Evolutionary conservation across 1,140 invertebrate genomes (phyloP), one percentile per base, ranked within the genome.

Genomic region (Solenopsis invicta): DNA sequence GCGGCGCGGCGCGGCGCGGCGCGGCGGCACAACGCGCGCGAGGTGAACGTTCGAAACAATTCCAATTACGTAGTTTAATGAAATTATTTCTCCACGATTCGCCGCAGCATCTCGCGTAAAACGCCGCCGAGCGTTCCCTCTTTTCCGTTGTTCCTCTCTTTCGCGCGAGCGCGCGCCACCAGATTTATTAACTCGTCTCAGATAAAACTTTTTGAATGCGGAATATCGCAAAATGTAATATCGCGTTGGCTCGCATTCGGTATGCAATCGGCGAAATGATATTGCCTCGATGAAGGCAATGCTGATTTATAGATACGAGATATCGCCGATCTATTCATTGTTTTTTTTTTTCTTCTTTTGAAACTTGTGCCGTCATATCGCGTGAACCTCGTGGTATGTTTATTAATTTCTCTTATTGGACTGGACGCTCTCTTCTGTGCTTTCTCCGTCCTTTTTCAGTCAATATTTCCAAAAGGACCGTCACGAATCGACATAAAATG

Each of bases 201-300:
- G 64, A 78, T 89, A 87, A 89, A 86, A 89, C 87, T 91, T 89
- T 88, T 89, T 92, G 91, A 91, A 88, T 41, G 59, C 86, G 75
- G 74, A 87, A 54, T 69, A 71, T 81, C 64, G 76, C 86, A 81
- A 92, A 86, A 59, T 61, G 56, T 90, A 90, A 91, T 89, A 85
- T 75, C 86, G 88, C 67, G 76, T 84, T 78, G 89, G 91, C 87
- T 90, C 88, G 88, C 91, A 56, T 82, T 82, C 69, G 52, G 48
- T 81, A 71, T 82, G 80, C 80, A 61, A 82, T 72, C 80, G 64
- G 34, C 21, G 54, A 74, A 59, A 82, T 74, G 64, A 81, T 81
- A 71, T 69, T 67, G 64, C 67, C 41, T 48, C 67, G 67, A 82
- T 52, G 69, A 84, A 61, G 69, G 80, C 37, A 71, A 81, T 50